Evolutionary conservation across 1,140 invertebrate species (phyloP).

Genomic region (Drosophila lacertosa): DNA sequence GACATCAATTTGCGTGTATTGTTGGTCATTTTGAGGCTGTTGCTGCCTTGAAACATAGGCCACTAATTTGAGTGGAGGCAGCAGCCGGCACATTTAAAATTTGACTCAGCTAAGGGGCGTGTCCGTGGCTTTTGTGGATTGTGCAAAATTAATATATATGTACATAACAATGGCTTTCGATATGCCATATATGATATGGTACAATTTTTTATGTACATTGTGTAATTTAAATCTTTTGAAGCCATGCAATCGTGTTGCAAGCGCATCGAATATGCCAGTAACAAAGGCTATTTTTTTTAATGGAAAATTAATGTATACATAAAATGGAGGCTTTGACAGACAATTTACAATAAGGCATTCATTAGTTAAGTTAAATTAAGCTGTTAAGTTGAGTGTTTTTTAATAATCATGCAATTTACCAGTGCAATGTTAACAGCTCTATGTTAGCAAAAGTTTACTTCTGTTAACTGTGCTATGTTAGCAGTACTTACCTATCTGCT

Average conservation of each 20-base stretch:
- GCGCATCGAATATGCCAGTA: background rate
- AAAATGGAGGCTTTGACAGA: background rate
- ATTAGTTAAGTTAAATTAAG: background rate
- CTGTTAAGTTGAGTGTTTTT: too few species aligned
- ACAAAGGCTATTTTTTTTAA: background rate
- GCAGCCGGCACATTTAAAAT: background rate
- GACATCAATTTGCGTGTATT: constrained; percentile 40
- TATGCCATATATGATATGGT: constrained; percentile 19
- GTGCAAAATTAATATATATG: constrained; percentile 26
- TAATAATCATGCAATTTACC: too few species aligned
- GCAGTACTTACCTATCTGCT: too few species aligned
- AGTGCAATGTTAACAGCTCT: background rate
- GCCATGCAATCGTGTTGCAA: constrained; percentile 8
- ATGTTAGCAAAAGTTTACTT: background rate
- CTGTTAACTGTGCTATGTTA: too few species aligned
- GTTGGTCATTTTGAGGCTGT: constrained; percentile 34
- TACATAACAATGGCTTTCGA: constrained; percentile 30
- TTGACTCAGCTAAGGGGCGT: background rate
- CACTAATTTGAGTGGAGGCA: background rate
- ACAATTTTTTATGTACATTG: constrained; percentile 13
- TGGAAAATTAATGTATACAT: background rate
- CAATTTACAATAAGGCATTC: background rate
- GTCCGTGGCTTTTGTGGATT: background rate
- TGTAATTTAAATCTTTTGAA: constrained; percentile 6
- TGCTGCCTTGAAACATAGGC: constrained; percentile 31